Evolutionary conservation across 2,888 invertebrate genomes (phyloP), one percentile per base, ranked within the genome.

Genomic region (Lithophane ornitopus): DNA sequence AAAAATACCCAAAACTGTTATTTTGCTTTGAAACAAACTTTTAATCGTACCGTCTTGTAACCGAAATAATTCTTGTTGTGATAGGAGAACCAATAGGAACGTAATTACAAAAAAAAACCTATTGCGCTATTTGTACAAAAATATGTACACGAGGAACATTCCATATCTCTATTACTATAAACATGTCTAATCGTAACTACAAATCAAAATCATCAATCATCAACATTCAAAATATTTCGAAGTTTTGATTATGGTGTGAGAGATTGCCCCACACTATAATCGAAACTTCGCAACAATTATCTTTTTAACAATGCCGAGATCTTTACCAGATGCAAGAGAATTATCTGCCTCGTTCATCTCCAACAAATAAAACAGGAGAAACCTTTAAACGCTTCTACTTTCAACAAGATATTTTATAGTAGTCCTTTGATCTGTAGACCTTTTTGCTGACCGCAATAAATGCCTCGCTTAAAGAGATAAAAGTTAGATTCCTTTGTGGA

Each of bases 381-480:
- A 81, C 78, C 73, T 82, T 84, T 82, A 85, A 87, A 85, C 86
- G 83, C 78, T 78, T 76, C 73, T 86, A 85, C 82, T 90, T 89
- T 89, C 89, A 90, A 91, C 89, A 87, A 92, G 90, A 91, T 91
- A 91, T 90, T 90, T 91, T 91, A 90, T 90, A 88, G 72, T 75
- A 80, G 67, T 89, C 88, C 92, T 94, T 94, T 94, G 94, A 94
- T 94, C 92, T 88, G 84, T 85, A 87, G 90, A 93, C 92, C 92
- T 93, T 94, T 92, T 73, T 83, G 91, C 92, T 93, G 93, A 91
- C 94, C 94, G 93, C 94, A 94, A 95, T 95, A 95, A 95, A 95
- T 93, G 93, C 92, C 91, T 88, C 85, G 89, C 90, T 92, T 92
- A 92, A 93, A 92, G 90, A 93, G 93, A 95, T 94, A 94, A 95